phyloP scores from a whole-genome alignment of 2,797 vertebrate genomes.

The Tokudaia muenninki region DNA sequence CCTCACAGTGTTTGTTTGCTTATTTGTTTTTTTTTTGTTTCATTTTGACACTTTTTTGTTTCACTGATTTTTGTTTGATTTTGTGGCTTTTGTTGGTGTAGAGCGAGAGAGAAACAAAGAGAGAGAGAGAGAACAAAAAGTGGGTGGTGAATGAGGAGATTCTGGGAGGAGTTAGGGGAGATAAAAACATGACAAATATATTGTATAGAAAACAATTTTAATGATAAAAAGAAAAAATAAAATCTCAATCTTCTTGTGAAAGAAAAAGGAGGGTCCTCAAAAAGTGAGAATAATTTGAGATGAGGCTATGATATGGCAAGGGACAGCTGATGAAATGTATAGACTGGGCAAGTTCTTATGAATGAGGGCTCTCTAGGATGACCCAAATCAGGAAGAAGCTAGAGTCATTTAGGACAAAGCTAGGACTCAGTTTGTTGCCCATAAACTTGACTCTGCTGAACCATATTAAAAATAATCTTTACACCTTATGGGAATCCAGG shows the following conservation, averaged over 20 bases:
- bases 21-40: background rate
- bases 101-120: background rate
- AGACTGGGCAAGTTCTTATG: background rate
- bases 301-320: background rate
- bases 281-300: background rate
- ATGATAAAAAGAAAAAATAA: background rate
- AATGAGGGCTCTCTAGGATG: background rate
- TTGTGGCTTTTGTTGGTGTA: background rate
- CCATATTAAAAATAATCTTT: background rate
- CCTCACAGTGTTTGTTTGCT: background rate
- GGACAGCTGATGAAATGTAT: background rate
- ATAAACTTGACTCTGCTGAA: background rate
- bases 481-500: background rate
- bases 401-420: background rate
- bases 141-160: background rate
- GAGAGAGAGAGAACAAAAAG: background rate
- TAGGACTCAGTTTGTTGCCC: background rate
- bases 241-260: background rate
- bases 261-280: background rate
- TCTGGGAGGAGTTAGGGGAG: background rate
- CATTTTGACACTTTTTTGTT: background rate
- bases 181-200: background rate
- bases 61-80: background rate
- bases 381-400: background rate
- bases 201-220: background rate